Evolutionary conservation across 2,888 invertebrate species (phyloP).

Genomic region (Nomada goodeniana): DNA sequence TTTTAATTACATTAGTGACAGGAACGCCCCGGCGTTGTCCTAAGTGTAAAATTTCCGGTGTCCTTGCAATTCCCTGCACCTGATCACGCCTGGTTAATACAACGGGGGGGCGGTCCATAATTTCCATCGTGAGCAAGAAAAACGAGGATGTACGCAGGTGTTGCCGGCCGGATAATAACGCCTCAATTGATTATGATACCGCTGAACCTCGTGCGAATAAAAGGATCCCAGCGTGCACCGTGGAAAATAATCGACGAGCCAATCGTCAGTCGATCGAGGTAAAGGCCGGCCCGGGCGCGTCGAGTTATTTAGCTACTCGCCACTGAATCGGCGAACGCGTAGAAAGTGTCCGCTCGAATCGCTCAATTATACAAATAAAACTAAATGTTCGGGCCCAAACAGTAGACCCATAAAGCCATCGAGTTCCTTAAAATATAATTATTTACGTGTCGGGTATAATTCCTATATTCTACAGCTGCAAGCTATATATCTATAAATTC

Average conservation of each 20-base stretch:
- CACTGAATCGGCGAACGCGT: too few relatives aligned
- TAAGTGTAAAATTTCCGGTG: slow-evolving; percentile 16
- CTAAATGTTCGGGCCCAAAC: too few relatives aligned
- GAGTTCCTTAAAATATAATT: too few relatives aligned
- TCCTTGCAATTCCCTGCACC: slow-evolving; percentile 30
- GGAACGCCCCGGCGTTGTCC: background rate
- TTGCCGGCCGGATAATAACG: slow-evolving; percentile 38
- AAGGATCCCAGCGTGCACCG: background rate
- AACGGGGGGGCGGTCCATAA: slow-evolving; percentile 41
- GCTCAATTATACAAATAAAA: too few relatives aligned
- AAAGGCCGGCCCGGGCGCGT: background rate
- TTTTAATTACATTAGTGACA: slow-evolving; percentile 25
- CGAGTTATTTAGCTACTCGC: too few relatives aligned
- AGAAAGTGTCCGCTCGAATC: too few relatives aligned
- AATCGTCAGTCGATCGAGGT: background rate
- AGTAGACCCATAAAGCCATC: too few relatives aligned
- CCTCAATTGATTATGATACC: slow-evolving; percentile 41
- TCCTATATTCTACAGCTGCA: too few relatives aligned
- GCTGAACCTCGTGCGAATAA: slow-evolving; percentile 10
- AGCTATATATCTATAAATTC: too few relatives aligned
- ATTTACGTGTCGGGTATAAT: too few relatives aligned
- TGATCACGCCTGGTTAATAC: slow-evolving; percentile 53
- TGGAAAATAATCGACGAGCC: background rate
- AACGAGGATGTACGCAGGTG: slow-evolving; percentile 58
- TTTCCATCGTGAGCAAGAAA: slow-evolving; percentile 31